Evolutionary conservation across 2,113 vertebrate genomes (phyloP).

Genomic region (Perca flavescens): DNA sequence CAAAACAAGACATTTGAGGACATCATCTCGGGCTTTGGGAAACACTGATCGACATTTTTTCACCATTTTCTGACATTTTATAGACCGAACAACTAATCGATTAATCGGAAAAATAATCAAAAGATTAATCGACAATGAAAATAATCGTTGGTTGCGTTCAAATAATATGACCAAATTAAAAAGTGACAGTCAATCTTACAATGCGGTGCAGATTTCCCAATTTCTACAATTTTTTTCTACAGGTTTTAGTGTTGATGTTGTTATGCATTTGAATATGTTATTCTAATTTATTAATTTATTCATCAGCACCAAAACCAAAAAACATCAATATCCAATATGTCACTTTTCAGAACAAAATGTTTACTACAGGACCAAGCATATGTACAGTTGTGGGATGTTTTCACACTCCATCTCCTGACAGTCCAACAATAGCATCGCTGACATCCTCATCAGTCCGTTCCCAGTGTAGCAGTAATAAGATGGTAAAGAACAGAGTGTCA

Average conservation of each 20-base stretch:
- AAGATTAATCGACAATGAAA: too few species aligned
- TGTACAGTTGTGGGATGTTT: background rate
- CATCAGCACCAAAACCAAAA: background rate
- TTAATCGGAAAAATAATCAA: too few species aligned
- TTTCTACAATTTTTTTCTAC: background rate
- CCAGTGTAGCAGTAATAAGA: constrained; percentile 13
- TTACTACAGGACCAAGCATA: background rate
- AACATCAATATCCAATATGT: background rate
- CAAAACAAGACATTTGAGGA: too few species aligned
- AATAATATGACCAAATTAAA: background rate
- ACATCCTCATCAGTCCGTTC: constrained; percentile 6
- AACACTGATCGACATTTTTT: too few species aligned
- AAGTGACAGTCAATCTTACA: background rate
- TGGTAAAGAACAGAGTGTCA: constrained; percentile 42
- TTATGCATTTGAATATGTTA: background rate
- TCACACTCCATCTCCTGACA: background rate
- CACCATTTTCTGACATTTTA: too few species aligned
- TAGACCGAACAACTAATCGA: too few species aligned
- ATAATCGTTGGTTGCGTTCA: background rate
- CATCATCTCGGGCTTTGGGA: too few species aligned
- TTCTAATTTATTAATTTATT: background rate
- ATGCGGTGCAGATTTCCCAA: background rate
- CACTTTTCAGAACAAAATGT: background rate
- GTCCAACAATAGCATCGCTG: constrained; percentile 14
- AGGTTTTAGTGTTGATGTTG: background rate